Conservation (phyloP, 2,888 invertebrate species). For the Entomobrya multifasciata region DNA sequence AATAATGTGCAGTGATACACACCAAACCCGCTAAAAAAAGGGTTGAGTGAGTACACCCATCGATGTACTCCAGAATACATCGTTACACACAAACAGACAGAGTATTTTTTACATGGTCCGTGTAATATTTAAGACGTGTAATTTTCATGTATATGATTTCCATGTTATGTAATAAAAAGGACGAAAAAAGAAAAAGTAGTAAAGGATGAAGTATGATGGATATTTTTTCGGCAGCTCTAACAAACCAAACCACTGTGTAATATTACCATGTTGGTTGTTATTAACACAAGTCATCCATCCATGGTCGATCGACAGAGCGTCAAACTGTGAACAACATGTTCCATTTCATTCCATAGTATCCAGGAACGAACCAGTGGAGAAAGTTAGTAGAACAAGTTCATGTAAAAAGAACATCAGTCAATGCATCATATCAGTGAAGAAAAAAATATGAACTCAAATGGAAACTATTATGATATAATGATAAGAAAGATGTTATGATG, state of each 20-base stretch:
- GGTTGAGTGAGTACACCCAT: background rate
- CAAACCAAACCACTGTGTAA: conserved; percentile 10
- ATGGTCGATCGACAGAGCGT: conserved; percentile 79
- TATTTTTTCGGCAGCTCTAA: conserved; percentile 30
- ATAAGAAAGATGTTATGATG: background rate
- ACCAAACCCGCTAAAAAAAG: conserved; percentile 12
- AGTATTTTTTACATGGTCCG: conserved; percentile 20
- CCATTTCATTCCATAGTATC: conserved; percentile 68
- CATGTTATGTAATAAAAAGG: conserved; percentile 7
- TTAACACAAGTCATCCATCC: conserved; percentile 76
- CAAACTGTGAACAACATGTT: conserved; percentile 74
- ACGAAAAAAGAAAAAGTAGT: too few species aligned
- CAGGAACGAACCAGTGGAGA: conserved; percentile 27
- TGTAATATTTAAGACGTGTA: conserved; percentile 50
- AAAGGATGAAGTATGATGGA: conserved; percentile 16
- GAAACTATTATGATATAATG: conserved; percentile 11
- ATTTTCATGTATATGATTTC: conserved; percentile 37
- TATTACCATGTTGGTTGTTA: conserved; percentile 52
- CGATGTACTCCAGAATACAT: too few species aligned
- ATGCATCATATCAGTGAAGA: conserved; percentile 28
- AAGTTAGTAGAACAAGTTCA: conserved; percentile 38
- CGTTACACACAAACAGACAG: background rate
- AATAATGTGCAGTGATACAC: conserved; percentile 4
- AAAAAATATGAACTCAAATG: conserved; percentile 40
- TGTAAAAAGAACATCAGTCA: conserved; percentile 38